Conservation (phyloP, 2,888 invertebrate species). For the Nomada hirtipes region DNA sequence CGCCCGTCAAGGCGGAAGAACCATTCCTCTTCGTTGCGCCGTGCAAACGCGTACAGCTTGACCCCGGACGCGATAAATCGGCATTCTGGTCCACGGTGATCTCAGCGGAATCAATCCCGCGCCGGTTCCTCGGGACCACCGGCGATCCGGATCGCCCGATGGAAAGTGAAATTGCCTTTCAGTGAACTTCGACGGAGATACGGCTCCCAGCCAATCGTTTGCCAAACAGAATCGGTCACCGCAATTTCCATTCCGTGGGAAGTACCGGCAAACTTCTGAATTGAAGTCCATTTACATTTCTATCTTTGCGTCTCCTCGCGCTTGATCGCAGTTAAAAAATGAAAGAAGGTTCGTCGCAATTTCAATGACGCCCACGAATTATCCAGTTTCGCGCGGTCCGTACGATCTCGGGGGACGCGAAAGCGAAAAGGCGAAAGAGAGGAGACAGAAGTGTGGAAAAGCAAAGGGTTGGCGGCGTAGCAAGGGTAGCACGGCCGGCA, state of each 20-base stretch:
- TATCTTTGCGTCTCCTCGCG: too few relatives aligned
- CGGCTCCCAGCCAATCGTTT: conserved; percentile 40
- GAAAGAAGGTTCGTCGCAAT: too few relatives aligned
- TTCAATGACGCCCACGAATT: not conserved
- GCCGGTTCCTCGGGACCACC: conserved; percentile 28
- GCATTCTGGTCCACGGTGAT: conserved; percentile 67
- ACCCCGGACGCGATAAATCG: conserved; percentile 72
- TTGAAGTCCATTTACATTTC: too few relatives aligned
- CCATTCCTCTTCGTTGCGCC: conserved; percentile 67
- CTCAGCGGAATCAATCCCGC: conserved; percentile 65
- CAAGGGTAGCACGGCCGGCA: conserved; percentile 47
- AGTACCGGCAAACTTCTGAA: too few relatives aligned
- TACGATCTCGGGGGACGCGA: too few relatives aligned
- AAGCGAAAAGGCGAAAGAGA: not conserved
- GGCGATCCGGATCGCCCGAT: conserved; percentile 57
- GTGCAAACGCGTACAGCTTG: conserved; percentile 73
- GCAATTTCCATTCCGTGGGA: too few relatives aligned
- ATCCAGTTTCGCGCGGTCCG: not conserved
- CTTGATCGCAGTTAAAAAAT: too few relatives aligned
- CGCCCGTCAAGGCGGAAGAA: conserved; percentile 59
- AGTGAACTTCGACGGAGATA: conserved; percentile 41
- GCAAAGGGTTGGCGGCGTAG: conserved; percentile 28
- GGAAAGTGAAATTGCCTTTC: conserved; percentile 59
- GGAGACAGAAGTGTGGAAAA: conserved; percentile 27
- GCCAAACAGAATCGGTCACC: conserved; percentile 42